These are phyloP conservation scores for Phorcus lineatus DNA, from an alignment of 2,888 invertebrate species.

Conservation along the genomic window DNA sequence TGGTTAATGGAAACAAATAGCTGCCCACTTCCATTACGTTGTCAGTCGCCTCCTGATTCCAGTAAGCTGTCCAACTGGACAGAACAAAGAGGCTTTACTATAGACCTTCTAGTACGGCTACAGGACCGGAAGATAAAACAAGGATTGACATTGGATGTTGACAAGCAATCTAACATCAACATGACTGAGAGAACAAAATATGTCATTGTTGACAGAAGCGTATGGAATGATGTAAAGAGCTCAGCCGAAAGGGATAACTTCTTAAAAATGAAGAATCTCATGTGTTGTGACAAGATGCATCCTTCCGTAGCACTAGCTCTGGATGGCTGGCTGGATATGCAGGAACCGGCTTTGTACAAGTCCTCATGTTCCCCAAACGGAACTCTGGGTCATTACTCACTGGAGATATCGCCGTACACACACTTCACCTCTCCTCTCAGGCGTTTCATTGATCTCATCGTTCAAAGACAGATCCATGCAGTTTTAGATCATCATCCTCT, in stretches of 20 bases:
- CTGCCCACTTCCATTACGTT: constrained; percentile 39
- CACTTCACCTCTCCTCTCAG: constrained; percentile 57
- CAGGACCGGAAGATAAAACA: constrained; percentile 31
- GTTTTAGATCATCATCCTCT: constrained; percentile 22
- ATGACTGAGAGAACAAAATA: neutral
- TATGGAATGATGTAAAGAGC: constrained; percentile 37
- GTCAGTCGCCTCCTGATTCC: constrained; percentile 37
- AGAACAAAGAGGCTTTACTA: constrained; percentile 29
- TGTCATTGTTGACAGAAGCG: constrained; percentile 35
- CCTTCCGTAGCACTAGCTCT: constrained; percentile 43
- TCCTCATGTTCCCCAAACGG: constrained; percentile 30
- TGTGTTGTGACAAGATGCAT: constrained; percentile 44
- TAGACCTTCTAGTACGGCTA: constrained; percentile 31
- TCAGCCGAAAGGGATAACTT: constrained; percentile 23
- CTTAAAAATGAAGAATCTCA: constrained; percentile 24
- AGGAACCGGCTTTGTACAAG: constrained; percentile 43
- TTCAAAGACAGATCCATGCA: constrained; percentile 51
- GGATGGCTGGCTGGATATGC: constrained; percentile 46
- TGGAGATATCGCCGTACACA: constrained; percentile 45
- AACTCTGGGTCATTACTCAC: constrained; percentile 46
- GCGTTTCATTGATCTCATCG: constrained; percentile 48
- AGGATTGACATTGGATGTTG: neutral
- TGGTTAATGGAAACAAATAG: constrained; percentile 28
- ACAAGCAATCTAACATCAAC: neutral
- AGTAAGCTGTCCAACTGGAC: constrained; percentile 37